A percentile compares a stretch with the other conserved stretches of the same genome.
Evolutionary conservation across 2,888 invertebrate genomes (phyloP).

Genomic region (Perizoma flavofasciatum): DNA sequence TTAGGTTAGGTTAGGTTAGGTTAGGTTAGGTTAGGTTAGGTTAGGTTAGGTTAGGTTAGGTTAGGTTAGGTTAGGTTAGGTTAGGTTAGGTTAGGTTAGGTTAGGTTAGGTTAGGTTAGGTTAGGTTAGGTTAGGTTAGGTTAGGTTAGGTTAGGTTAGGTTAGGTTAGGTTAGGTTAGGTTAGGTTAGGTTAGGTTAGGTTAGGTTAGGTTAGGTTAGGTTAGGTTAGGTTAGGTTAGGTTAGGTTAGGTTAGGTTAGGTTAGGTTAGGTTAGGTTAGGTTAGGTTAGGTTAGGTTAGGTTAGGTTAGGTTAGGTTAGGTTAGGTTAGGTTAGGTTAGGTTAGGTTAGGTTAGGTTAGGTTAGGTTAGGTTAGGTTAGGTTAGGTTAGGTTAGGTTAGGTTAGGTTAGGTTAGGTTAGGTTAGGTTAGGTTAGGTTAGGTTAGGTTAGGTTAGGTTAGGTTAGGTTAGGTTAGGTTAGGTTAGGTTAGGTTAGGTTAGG

Average conservation of each 20-base stretch:
- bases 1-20: constrained; percentile 35
- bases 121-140: constrained; percentile 26
- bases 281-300: constrained; percentile 40
- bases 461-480: constrained; percentile 36
- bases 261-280: constrained; percentile 33
- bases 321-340: constrained; percentile 42
- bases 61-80: constrained; percentile 21
- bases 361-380: constrained; percentile 38
- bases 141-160: constrained; percentile 42
- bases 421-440: constrained; percentile 39
- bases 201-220: constrained; percentile 26
- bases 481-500: constrained; percentile 32
- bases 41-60: constrained; percentile 37
- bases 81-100: constrained; percentile 38
- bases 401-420: constrained; percentile 43
- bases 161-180: constrained; percentile 40
- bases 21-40: constrained; percentile 36
- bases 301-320: constrained; percentile 41
- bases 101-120: constrained; percentile 41
- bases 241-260: constrained; percentile 31
- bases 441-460: too few species aligned
- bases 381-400: constrained; percentile 39
- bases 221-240: constrained; percentile 32
- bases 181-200: constrained; percentile 27
- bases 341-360: constrained; percentile 39